These are phyloP conservation scores for Sphaerophoria taeniata DNA, from an alignment of 2,888 invertebrate species.

Conservation along the genomic window DNA sequence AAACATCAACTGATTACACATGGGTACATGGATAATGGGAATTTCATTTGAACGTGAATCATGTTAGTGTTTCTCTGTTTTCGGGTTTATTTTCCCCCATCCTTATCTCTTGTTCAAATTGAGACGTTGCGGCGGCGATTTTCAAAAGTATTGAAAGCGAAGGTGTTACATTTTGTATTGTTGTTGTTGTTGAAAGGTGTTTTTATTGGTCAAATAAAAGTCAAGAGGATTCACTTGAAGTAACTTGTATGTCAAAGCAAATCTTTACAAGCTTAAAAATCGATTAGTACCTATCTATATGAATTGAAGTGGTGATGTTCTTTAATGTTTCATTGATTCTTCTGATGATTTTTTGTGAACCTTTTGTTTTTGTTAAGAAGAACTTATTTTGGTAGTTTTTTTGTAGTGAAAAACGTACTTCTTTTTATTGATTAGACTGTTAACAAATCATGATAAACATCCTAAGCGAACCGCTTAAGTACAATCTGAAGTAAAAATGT, in stretches of 20 bases:
- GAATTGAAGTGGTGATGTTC: not conserved
- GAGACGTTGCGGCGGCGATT: not conserved
- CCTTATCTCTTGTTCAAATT: conserved; percentile 40
- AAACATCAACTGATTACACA: not conserved
- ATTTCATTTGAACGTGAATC: conserved; percentile 29
- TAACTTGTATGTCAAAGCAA: conserved; percentile 13
- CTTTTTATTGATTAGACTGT: too few relatives aligned
- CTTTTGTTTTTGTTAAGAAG: too few relatives aligned
- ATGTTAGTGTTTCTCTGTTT: not conserved
- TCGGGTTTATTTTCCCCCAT: conserved; percentile 39
- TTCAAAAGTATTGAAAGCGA: conserved; percentile 60
- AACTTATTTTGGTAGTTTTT: too few relatives aligned
- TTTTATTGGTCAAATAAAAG: conserved; percentile 44
- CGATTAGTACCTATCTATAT: conserved; percentile 3
- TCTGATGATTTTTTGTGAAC: too few relatives aligned
- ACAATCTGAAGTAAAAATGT: too few relatives aligned
- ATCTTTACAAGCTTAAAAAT: not conserved
- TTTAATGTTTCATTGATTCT: not conserved
- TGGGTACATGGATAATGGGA: conserved; percentile 10
- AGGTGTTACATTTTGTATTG: conserved; percentile 53
- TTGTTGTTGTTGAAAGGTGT: conserved; percentile 25
- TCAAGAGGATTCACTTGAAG: conserved; percentile 43
- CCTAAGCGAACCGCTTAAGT: too few relatives aligned
- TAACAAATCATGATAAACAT: too few relatives aligned
- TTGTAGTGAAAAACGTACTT: too few relatives aligned